Base-by-base conservation (phyloP, 2,888 invertebrate genomes). In the Leucophenga maculata region DNA sequence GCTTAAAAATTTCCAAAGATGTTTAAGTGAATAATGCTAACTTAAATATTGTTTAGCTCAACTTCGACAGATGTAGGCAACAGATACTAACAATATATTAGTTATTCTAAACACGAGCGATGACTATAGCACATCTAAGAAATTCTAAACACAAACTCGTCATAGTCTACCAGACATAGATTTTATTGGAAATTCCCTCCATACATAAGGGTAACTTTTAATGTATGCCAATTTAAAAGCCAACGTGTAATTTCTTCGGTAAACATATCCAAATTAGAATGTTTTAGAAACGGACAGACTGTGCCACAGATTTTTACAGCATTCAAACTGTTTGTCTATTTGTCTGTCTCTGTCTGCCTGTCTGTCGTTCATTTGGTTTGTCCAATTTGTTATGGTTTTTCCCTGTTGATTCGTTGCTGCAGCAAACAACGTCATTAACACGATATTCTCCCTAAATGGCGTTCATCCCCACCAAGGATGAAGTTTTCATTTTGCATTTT, bases 161-260 rank as follows among this genome's bases (percentile, higher is more conserved):
- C 39, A 4, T 26, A 26, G 39, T 11, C 39, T 39, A 3, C 39
- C 8, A 39, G 1, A 39, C 39, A 1, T 39, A 39, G 11, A 11
- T 8, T 39, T 39, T 39, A 39, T 39, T 39, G 39, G 8, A 39
- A 39, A 50, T 16, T 16, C 14, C 8, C 6, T 16, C 50, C 14
- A 50, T 57, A 2, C 46, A 18, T 46, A 48, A 64, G 46, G 62
- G 62, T 64, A 20, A 64, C 22, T 64, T 64, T 80, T 80, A 82
- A 79, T 83, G 80, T 81, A 84, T 84, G 78, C 78, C 77, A 75
- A 78, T 78, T 73, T 78, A 74, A 83, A 76, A 83, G 83, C 83
- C 78, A 77, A 81, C 77, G 74, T 81, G 86, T 86, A 86, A 86
- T 86, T 86, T 86, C 86, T 86, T 85, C 81, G 79, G 84, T 84